These are phyloP conservation scores for Poeciliopsis occidentalis DNA, from an alignment of 2,113 vertebrate genomes.

Conservation along the genomic window DNA sequence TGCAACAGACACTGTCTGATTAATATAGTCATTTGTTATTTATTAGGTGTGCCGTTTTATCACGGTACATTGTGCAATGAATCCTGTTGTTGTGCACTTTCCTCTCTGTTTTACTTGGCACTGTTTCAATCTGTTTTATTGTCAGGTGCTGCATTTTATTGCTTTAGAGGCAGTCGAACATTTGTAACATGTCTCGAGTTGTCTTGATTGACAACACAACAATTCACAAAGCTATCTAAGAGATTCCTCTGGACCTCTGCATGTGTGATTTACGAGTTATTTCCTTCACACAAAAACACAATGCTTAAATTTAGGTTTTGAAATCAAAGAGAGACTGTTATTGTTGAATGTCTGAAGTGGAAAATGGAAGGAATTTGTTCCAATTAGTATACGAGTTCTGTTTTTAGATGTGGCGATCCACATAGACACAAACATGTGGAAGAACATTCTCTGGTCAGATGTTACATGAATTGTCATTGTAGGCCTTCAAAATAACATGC, in stretches of 20 bases:
- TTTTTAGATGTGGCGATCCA: too few relatives aligned
- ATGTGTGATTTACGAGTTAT: neutral
- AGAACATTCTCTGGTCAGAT: neutral
- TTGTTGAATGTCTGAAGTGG: neutral
- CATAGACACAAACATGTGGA: neutral
- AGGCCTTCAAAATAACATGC: too few relatives aligned
- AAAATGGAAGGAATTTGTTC: neutral
- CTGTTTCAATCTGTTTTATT: neutral
- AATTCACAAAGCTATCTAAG: neutral
- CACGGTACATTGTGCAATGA: conserved; percentile 1
- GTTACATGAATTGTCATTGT: too few relatives aligned
- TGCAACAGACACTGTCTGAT: neutral
- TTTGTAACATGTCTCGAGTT: neutral
- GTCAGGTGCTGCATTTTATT: neutral
- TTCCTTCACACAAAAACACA: neutral
- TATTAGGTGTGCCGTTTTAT: neutral
- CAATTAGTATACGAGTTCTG: too few relatives aligned
- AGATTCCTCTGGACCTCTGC: neutral
- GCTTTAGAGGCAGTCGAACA: neutral
- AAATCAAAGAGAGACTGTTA: neutral
- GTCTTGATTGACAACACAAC: neutral
- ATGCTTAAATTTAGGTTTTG: neutral
- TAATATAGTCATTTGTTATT: neutral
- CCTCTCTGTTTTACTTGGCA: neutral
- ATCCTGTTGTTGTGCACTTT: neutral